Percentiles rank a stretch among this genome's conserved stretches.
Conservation (phyloP, 2,113 vertebrate genomes). For the Mionectes macconnelli region DNA sequence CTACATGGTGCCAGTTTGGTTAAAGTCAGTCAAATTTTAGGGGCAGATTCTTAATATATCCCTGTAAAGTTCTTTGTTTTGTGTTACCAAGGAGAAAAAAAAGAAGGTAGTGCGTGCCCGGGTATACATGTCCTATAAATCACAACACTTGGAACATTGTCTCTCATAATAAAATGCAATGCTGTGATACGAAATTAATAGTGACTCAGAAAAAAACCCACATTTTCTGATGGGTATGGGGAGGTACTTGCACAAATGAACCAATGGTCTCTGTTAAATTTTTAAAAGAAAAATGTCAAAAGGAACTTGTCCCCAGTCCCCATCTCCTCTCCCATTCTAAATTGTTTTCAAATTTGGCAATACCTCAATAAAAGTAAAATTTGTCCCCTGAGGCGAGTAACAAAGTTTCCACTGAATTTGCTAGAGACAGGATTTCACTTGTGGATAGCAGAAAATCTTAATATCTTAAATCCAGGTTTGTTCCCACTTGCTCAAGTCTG, state of each 20-base stretch:
- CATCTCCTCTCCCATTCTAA: neutral
- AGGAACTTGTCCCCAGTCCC: neutral
- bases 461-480: neutral
- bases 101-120: neutral
- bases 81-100: neutral
- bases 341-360: neutral
- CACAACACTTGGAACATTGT: neutral
- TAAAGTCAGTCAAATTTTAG: neutral
- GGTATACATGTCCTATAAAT: neutral
- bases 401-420: neutral
- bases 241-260: neutral
- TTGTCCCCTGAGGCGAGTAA: neutral
- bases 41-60: neutral
- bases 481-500: neutral
- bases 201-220: neutral
- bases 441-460: neutral
- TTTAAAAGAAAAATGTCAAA: conserved; percentile 5
- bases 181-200: neutral
- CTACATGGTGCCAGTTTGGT: neutral
- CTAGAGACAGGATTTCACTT: neutral
- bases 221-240: neutral
- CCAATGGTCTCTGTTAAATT: neutral
- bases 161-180: conserved; percentile 13
- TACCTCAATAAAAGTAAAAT: neutral
- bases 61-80: neutral